Conservation (phyloP, 30 jellyfish, hydroid and myxozoan genomes). For the Aurelia aurita complex sp. Pacific region DNA sequence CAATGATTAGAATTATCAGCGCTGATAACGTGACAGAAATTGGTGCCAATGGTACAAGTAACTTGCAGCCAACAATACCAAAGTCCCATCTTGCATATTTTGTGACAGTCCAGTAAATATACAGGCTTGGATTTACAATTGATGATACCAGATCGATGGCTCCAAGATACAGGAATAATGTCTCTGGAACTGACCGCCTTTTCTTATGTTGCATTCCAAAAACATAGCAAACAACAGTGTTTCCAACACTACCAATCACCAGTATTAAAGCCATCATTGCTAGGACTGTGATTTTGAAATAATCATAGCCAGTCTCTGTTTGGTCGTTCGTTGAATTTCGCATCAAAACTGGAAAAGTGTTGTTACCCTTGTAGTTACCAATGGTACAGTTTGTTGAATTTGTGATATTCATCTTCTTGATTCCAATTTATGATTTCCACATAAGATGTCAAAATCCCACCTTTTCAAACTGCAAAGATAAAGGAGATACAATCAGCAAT, state of each 20-base stretch:
- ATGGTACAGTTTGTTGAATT: not conserved
- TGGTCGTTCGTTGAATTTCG: not conserved
- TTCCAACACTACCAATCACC: constrained; percentile 84
- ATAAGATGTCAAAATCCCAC: too few relatives aligned
- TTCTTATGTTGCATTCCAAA: constrained; percentile 71
- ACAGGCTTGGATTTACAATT: constrained; percentile 76
- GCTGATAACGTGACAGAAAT: constrained; percentile 87
- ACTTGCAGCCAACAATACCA: constrained; percentile 89
- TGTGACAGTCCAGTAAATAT: constrained; percentile 76
- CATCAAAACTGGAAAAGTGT: too few relatives aligned
- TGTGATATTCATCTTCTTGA: too few relatives aligned
- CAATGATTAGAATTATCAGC: constrained; percentile 72
- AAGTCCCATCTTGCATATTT: constrained; percentile 78
- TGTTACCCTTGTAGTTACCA: too few relatives aligned
- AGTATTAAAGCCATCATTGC: constrained; percentile 60
- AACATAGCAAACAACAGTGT: constrained; percentile 77
- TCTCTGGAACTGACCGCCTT: constrained; percentile 85
- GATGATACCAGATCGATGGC: constrained; percentile 84
- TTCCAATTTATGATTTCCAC: too few relatives aligned
- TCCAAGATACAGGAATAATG: constrained; percentile 71
- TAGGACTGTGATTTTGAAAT: constrained; percentile 41
- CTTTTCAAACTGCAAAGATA: too few relatives aligned
- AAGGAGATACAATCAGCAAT: too few relatives aligned
- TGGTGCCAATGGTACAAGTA: constrained; percentile 77
- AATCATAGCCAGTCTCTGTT: constrained; percentile 9